phyloP scores from a whole-genome alignment of 2,888 invertebrate genomes.

The Tryphoninae sp. region DNA sequence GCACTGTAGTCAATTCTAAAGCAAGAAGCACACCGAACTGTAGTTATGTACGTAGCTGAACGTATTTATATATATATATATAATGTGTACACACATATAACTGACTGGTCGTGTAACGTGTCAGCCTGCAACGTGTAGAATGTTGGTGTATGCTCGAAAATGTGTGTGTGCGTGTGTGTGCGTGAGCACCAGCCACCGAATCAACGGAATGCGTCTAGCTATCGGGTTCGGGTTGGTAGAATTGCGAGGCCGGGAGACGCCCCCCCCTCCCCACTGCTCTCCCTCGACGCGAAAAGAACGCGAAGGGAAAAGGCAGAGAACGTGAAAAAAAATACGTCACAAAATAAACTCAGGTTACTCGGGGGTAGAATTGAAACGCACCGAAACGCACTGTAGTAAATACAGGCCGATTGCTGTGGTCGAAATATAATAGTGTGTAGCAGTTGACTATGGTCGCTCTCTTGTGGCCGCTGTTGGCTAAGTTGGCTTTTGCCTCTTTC shows the following conservation, averaged over 20 bases:
- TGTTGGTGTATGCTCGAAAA: constrained; percentile 23
- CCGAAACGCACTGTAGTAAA: constrained; percentile 53
- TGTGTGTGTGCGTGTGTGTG: constrained; percentile 23
- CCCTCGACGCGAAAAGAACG: constrained; percentile 45
- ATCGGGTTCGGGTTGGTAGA: constrained; percentile 72
- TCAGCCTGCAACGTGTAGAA: not conserved
- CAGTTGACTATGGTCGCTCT: constrained; percentile 6
- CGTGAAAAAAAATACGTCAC: constrained; percentile 36
- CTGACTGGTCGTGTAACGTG: not conserved
- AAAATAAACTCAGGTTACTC: constrained; percentile 26
- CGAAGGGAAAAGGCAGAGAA: constrained; percentile 38
- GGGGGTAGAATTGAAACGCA: constrained; percentile 41
- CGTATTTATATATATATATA: not conserved
- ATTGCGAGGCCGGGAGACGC: constrained; percentile 68
- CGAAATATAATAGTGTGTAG: constrained; percentile 20
- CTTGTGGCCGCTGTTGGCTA: not conserved
- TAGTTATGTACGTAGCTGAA: not conserved
- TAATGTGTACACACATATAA: too few species aligned
- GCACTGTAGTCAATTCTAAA: constrained; percentile 18
- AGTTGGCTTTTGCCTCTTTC: constrained; percentile 9
- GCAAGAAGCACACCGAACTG: not conserved
- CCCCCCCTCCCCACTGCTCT: constrained; percentile 71
- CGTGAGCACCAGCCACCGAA: constrained; percentile 56
- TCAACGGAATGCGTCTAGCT: constrained; percentile 71
- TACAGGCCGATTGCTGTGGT: constrained; percentile 37